Evolutionary conservation across 2,888 invertebrate species (phyloP).

Genomic region (Morinoia aosen): DNA sequence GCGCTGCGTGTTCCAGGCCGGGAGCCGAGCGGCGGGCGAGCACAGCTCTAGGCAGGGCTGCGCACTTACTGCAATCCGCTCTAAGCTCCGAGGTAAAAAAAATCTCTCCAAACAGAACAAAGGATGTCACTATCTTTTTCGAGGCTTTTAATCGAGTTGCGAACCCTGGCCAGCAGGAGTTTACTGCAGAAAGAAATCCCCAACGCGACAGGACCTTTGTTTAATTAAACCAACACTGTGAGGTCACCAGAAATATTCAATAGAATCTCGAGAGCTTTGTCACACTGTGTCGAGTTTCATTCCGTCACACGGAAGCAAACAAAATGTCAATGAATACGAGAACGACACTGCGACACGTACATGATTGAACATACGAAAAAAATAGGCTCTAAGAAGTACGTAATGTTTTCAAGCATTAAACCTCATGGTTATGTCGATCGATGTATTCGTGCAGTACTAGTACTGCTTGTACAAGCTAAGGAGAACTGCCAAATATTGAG

Average conservation of each 20-base stretch:
- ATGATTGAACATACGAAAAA: neutral
- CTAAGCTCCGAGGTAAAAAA: slow-evolving; percentile 32
- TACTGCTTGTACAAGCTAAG: too few relatives aligned
- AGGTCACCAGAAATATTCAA: neutral
- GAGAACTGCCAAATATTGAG: too few relatives aligned
- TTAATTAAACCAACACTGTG: neutral
- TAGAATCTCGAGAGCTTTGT: neutral
- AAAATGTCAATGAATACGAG: neutral
- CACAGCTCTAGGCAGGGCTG: neutral
- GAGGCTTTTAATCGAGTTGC: neutral
- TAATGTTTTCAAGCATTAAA: too few relatives aligned
- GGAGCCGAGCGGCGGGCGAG: neutral
- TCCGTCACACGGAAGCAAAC: neutral
- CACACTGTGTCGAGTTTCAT: neutral
- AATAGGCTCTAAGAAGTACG: too few relatives aligned
- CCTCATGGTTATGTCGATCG: too few relatives aligned
- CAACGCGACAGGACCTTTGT: neutral
- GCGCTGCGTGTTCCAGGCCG: neutral
- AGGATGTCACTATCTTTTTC: slow-evolving; percentile 39
- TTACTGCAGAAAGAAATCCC: neutral
- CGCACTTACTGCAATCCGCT: neutral
- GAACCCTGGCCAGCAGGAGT: neutral
- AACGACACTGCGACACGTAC: neutral
- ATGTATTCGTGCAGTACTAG: too few relatives aligned
- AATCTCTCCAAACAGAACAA: neutral